Base-by-base conservation (phyloP, 30 jellyfish, hydroid and myxozoan genomes). In the Hydra vulgaris region DNA sequence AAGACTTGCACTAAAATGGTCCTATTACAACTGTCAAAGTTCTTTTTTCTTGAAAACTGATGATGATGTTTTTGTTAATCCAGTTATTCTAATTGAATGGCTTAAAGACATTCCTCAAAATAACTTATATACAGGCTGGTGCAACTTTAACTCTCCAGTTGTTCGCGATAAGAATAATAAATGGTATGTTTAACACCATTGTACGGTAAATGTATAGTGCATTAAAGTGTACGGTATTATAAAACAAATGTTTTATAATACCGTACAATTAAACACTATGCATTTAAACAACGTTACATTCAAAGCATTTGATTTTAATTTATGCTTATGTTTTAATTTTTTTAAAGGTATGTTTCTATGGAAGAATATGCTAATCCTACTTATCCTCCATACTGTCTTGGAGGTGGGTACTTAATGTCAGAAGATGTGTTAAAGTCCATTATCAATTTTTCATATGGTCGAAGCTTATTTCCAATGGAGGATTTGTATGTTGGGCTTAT, bases 371-470 rank as follows among this genome's bases (percentile, higher is more conserved):
- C 76, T 18, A 92, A 87, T 8, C 74, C 82, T 8, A 70, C 73
- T 18, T 89, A 89, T 61, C 97, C 97, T 22, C 88, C 89, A 7
- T 89, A 89, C 80, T 89, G 97, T 72, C 95, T 89, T 71, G 97
- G 97, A 61, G 97, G 97, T 12, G 97, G 97, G 53, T 89, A 89
- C 68, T 72, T 89, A 17, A 80, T 89, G 93, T 89, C 97, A 23
- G 88, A 76, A 25, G 97, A 89, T 82, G 97, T 89, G 8, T 81
- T 89, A 12, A 82, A 81, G 61, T 53, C 88, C 54, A 67, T 84
- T 24, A 70, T 89, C 7, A 73, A 73, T 53, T 67, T 71, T 1
- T 84, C 95, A 17, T 89, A 80, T 52, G 93, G 93, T 1, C 72
- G 89, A 25, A 76, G 80, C 7, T 72, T 89, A 0, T 89, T 89